Base-by-base conservation (phyloP, 2,797 vertebrate genomes). In the Pantherophis vulpinus region DNA sequence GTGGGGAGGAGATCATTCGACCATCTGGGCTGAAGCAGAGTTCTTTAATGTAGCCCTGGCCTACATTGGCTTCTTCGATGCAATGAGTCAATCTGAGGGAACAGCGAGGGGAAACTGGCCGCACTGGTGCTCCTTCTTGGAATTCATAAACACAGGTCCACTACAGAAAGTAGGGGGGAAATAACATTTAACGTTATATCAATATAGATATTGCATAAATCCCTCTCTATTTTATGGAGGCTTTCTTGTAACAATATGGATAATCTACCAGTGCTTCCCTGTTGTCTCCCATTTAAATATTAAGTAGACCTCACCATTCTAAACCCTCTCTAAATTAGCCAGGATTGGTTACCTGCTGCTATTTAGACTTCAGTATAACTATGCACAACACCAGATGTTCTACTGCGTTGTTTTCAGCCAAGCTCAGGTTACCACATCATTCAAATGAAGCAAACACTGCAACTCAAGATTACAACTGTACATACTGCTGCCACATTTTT, bases 81-180 rank as follows among this genome's bases (percentile, higher is more conserved):
- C 99, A 99, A 97, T 99, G 99, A 91, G 99, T 99, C 94, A 99
- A 98, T 91, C 98, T 98, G 79, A 99, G 98, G 42, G 99, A 99
- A 96, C 99, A 99, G 94, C 99, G 99, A 3, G 99, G 99, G 0
- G 99, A 99, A 56, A 98, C 97, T 0, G 98, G 98, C n/a, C 98
- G 98, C n/a, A 98, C 97, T 0, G 99, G 98, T 5, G 98, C 98
- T 27, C 99, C 99, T 96, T 99, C 99, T 97, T 99, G 99, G 98
- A 99, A 99, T 98, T 99, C 99, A 58, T 99, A 99, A 94, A 99
- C 99, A 95, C 99, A 99, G 27, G 99, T 99, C 99, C 99, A 99
- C 99, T 99, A 96, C 6, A 94, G 66, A 96, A 88, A 95, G 61
- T 55, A 70, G 89, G 94, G 42, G 96, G 93, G 5, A 27, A 94